Conservation (phyloP, 1,140 invertebrate genomes). For the Trinorchestia longiramus region DNA sequence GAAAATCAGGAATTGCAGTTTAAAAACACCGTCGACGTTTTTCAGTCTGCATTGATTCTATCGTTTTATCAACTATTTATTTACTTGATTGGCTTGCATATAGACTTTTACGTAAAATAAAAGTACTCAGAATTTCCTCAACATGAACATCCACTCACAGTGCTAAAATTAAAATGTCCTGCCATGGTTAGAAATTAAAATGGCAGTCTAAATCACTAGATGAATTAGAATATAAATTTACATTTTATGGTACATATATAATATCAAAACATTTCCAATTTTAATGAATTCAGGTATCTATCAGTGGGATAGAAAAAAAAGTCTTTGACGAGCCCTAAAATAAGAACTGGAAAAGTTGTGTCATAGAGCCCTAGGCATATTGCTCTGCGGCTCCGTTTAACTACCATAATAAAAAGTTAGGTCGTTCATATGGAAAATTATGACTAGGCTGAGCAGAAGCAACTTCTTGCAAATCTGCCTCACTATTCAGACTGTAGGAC, state of each 20-base stretch:
- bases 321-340: neutral
- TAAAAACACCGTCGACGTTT: too few relatives aligned
- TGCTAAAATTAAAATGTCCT: neutral
- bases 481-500: neutral
- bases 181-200: neutral
- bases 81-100: too few relatives aligned
- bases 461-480: neutral
- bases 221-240: neutral
- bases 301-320: neutral
- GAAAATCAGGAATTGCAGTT: too few relatives aligned
- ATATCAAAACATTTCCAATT: neutral
- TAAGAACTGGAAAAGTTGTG: neutral
- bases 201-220: neutral
- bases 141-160: too few relatives aligned
- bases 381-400: conserved; percentile 7
- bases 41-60: too few relatives aligned
- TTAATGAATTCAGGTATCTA: neutral
- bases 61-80: too few relatives aligned
- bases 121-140: too few relatives aligned
- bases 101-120: too few relatives aligned
- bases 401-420: conserved; percentile 43
- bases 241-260: neutral
- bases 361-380: neutral
- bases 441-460: neutral
- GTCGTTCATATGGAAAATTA: conserved; percentile 30